Base-by-base conservation (phyloP, 2,113 vertebrate genomes). In the Orycteropus afer region DNA sequence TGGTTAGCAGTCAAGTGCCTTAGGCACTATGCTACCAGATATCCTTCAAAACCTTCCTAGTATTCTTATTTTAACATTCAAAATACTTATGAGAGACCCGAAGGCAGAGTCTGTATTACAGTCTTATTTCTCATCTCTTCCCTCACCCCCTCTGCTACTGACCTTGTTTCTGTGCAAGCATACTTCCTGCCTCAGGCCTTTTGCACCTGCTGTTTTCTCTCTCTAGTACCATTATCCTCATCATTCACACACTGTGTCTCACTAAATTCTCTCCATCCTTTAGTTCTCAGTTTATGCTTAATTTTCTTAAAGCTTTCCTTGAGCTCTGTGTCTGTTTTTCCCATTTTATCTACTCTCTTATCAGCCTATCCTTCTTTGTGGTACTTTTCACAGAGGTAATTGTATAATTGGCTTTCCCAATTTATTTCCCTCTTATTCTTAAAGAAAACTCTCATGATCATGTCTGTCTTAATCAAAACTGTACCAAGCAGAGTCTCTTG, bases 41-140 rank as follows among this genome's bases (percentile, higher is more conserved):
- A n/a, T n/a, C n/a, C n/a, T n/a, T n/a, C n/a, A n/a, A n/a, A n/a
- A n/a, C n/a, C n/a, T n/a, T n/a, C n/a, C n/a, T n/a, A n/a, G n/a
- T n/a, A 4, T 94, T 80, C 45, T 80, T 61, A 94, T 79, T 86
- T 86, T 51, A 73, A 57, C 45, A n/a, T 32, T 63, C 63, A 73
- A 2, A 79, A 61, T 90, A 51, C 20, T 51, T 71, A 32, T 27
- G 2, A 9, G n/a, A 22, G 11, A 42, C 42, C 51, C 57, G 51
- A 85, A 13, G 1, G 29, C 51, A 84, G 73, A 25, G 9, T 23
- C 22, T 69, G 1, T 85, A n/a, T 59, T 34, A 49, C 32, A 34
- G 63, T 42, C 25, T 20, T 53, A 22, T 32, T 32, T 32, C n/a
- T 29, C 23, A 9, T 47, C 45, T 83, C 25, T 65, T 81, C 27